Evolutionary conservation across 2,797 vertebrate genomes (phyloP), one percentile per base, ranked within the genome.

Genomic region (Diplodus puntazzo): DNA sequence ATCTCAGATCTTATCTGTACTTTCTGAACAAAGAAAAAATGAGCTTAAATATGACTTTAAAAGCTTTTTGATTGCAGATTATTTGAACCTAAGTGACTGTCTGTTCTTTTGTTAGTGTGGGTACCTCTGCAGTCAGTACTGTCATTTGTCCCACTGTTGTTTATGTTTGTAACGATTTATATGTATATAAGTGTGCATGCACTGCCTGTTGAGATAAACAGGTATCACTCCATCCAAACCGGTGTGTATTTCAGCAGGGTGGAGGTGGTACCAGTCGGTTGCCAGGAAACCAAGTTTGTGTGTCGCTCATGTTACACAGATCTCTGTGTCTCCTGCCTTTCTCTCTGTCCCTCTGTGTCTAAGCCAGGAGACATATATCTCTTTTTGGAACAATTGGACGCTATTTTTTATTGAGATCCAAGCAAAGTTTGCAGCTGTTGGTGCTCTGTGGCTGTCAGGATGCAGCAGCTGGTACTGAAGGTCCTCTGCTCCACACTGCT

Each of bases 281-380:
- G 88, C 93, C 68, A 61, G 84, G 93, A 43, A 84, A 95, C 92
- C 74, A 64, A 76, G 88, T 92, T 92, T 89, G 69, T 77, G 67
- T 77, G 75, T 73, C 2, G 75, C 86, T 95, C 92, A 84, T 86
- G 79, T 95, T 95, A 91, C 94, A 86, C 76, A 79, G 76, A 54
- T 87, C 84, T 75, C 75, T 63, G 69, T 74, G 61, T 72, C 88
- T 79, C 48, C 69, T 78, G 75, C 87, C 82, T 75, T 77, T 79
- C 69, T 84, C 70, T 79, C 64, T 45, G 68, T 79, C 63, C 27
- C 54, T 62, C 63, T 54, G 67, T 23, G 70, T 72, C 77, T 61
- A 10, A 42, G 25, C 60, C 25, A 43, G 70, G 74, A 85, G 68
- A 42, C 60, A 27, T 27, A 21, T 53, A 53, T 70, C 82, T 64